These are phyloP conservation scores for Cephus pulcher DNA, from an alignment of 2,888 invertebrate species.

Conservation along the genomic window DNA sequence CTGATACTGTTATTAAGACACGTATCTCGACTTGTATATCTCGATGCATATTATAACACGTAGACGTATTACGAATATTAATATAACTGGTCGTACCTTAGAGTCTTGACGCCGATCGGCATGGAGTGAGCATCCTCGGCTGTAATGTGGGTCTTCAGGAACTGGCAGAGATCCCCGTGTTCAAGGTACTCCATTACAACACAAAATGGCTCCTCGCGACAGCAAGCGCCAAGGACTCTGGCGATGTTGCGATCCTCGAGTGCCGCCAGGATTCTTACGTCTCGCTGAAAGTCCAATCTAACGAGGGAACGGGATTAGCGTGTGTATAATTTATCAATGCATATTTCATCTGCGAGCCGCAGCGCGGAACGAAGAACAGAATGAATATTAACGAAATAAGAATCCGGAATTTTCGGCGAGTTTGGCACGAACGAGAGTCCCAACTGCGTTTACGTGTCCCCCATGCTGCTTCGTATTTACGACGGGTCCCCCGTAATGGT, in stretches of 20 bases:
- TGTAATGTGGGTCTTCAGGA: conserved; percentile 77
- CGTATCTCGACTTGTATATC: neutral
- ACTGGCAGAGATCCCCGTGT: conserved; percentile 85
- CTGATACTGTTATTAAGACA: neutral
- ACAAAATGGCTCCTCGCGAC: conserved; percentile 80
- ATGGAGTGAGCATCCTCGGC: conserved; percentile 73
- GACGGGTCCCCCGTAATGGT: conserved; percentile 37
- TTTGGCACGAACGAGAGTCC: neutral
- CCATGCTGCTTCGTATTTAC: neutral
- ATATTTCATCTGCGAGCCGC: neutral
- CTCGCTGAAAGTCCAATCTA: conserved; percentile 87
- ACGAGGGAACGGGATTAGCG: conserved; percentile 4
- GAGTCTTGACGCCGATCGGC: conserved; percentile 72
- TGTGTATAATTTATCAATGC: conserved; percentile 2
- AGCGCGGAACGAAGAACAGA: neutral
- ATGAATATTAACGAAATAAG: neutral
- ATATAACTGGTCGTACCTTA: conserved; percentile 66
- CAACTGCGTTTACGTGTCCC: neutral
- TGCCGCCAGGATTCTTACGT: conserved; percentile 88
- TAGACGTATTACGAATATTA: neutral
- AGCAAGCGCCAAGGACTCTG: conserved; percentile 81
- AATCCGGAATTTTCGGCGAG: neutral
- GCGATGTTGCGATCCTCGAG: conserved; percentile 83
- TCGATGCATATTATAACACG: neutral
- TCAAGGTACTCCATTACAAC: conserved; percentile 88